Conservation (phyloP, 2,797 vertebrate species). For the Poeciliopsis infans region DNA sequence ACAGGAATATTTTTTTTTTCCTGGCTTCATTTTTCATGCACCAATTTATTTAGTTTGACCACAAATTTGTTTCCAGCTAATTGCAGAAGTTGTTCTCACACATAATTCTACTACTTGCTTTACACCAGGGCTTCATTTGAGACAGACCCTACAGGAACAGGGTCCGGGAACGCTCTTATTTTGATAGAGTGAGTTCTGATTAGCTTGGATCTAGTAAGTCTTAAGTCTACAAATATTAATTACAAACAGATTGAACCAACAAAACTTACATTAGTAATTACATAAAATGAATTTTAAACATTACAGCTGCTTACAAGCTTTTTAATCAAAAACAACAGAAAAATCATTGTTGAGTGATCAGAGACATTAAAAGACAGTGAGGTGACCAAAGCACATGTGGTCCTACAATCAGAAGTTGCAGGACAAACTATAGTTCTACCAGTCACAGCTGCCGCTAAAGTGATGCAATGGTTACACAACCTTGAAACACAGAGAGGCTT, state of each 20-base stretch:
- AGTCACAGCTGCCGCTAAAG: not conserved
- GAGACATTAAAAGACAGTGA: not conserved
- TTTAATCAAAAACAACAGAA: not conserved
- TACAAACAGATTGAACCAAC: not conserved
- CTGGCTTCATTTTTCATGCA: not conserved
- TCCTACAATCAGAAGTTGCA: not conserved
- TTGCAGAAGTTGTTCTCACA: slow-evolving; percentile 23
- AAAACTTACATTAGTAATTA: not conserved
- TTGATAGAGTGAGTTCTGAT: not conserved
- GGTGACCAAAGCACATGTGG: not conserved
- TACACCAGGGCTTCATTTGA: not conserved
- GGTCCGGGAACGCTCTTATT: not conserved
- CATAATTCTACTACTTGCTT: slow-evolving; percentile 18
- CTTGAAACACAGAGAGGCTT: not conserved
- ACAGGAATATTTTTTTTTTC: not conserved
- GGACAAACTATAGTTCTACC: not conserved
- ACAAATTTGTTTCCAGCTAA: slow-evolving; percentile 16
- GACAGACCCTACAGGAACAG: not conserved
- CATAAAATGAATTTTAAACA: not conserved
- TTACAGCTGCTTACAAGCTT: not conserved
- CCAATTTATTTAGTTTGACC: not conserved
- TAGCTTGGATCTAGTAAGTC: not conserved
- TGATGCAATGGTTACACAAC: not conserved
- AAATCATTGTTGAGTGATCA: not conserved
- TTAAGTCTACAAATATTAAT: not conserved